Evolutionary conservation across 2,113 vertebrate genomes (phyloP).

Genomic region (Oryzias curvinotus): DNA sequence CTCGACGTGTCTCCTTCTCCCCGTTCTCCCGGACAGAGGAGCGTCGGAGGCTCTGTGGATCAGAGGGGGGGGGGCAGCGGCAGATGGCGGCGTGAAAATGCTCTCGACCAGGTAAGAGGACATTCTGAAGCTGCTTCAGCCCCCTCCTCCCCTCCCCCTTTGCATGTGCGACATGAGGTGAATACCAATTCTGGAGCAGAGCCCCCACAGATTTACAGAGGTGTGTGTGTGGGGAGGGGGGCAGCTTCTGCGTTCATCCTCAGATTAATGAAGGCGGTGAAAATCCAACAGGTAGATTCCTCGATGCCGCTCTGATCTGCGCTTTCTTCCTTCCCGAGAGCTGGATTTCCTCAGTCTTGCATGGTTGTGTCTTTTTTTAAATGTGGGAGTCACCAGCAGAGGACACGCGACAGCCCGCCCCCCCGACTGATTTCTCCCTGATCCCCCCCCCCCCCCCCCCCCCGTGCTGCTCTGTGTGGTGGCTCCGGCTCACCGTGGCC

Average conservation of each 20-base stretch:
- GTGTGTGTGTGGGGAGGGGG: too few species aligned
- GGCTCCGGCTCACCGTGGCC: constrained; percentile 63
- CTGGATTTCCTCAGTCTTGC: constrained; percentile 39
- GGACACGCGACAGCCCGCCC: constrained; percentile 71
- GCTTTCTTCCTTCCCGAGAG: constrained; percentile 11
- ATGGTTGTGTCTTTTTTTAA: constrained; percentile 43
- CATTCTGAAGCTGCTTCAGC: constrained; percentile 50
- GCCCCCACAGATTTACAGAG: constrained; percentile 18
- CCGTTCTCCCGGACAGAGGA: constrained; percentile 50
- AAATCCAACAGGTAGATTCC: constrained; percentile 60
- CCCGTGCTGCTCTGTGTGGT: constrained; percentile 67
- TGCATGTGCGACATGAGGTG: constrained; percentile 66
- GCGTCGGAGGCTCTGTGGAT: constrained; percentile 54
- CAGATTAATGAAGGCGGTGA: constrained; percentile 9
- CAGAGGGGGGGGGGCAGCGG: constrained; percentile 36
- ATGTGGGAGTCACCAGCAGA: constrained; percentile 62
- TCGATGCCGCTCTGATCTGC: not conserved
- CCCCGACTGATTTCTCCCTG: constrained; percentile 69
- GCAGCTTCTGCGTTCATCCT: constrained; percentile 1
- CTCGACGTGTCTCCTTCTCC: constrained; percentile 33
- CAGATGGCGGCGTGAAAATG: constrained; percentile 68
- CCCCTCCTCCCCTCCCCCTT: constrained; percentile 37
- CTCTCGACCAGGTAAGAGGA: constrained; percentile 70
- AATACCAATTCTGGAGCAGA: constrained; percentile 67
- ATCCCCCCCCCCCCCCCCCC: constrained; percentile 66